phyloP scores from a whole-genome alignment of 2,113 vertebrate species.

The Chaenocephalus aceratus region DNA sequence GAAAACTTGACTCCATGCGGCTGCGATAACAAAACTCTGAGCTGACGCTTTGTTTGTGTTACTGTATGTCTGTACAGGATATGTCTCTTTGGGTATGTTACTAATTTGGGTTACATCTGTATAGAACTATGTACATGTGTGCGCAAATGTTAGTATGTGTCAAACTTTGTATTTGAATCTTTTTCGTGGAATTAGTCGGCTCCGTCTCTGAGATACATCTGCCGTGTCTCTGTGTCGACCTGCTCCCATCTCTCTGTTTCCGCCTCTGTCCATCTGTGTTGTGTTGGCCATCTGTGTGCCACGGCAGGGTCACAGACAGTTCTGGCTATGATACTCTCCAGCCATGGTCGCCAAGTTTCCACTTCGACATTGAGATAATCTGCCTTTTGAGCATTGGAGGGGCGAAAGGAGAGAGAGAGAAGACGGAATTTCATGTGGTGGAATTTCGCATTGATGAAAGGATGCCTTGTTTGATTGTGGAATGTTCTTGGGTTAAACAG shows the following conservation, averaged over 20 bases:
- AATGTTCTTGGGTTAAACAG: constrained; percentile 3
- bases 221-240: constrained; percentile 26
- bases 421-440: constrained; percentile 24
- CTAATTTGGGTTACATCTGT: constrained; percentile 43
- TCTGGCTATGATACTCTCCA: constrained; percentile 52
- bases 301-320: constrained; percentile 57
- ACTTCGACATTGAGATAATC: constrained; percentile 57
- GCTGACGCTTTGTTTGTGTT: constrained; percentile 18
- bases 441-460: constrained; percentile 55
- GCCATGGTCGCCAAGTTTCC: constrained; percentile 55
- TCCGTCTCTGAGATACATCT: constrained; percentile 59
- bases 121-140: constrained; percentile 28
- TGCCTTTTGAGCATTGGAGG: constrained; percentile 47
- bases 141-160: constrained; percentile 1
- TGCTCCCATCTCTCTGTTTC: neutral
- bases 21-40: constrained; percentile 22
- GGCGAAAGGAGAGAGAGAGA: constrained; percentile 12
- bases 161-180: constrained; percentile 13
- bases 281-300: constrained; percentile 65
- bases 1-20: constrained; percentile 8
- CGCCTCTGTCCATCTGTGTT: constrained; percentile 29
- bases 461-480: constrained; percentile 42
- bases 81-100: constrained; percentile 14
- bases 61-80: constrained; percentile 21
- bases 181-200: constrained; percentile 21